A percentile compares a stretch with the other conserved stretches of the same genome.
These are phyloP conservation scores for Drymodes brunneopygia DNA, from an alignment of 2,113 vertebrate species.

Conservation along the genomic window DNA sequence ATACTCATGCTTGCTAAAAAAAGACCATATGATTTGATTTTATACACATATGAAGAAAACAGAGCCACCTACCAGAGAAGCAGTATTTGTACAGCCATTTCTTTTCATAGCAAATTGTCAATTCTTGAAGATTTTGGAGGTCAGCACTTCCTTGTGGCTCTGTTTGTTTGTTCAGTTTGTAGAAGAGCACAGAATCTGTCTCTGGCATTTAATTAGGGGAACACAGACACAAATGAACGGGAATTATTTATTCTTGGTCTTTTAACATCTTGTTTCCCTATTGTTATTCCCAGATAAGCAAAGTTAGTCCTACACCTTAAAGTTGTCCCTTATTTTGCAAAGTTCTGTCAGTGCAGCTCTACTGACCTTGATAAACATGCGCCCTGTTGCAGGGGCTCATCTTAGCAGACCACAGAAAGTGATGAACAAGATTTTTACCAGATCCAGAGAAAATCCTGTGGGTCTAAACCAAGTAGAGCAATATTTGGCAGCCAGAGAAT, in stretches of 20 bases:
- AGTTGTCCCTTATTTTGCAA: neutral
- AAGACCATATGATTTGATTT: neutral
- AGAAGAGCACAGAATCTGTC: neutral
- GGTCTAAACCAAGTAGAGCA: neutral
- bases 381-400: neutral
- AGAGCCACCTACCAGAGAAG: neutral
- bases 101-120: neutral
- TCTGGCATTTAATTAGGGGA: neutral
- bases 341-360: neutral
- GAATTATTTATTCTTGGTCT: neutral
- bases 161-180: neutral
- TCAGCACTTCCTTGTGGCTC: neutral
- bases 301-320: neutral
- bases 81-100: neutral
- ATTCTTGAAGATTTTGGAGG: neutral
- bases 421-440: neutral
- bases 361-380: neutral
- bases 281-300: neutral
- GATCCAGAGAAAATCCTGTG: neutral
- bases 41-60: neutral
- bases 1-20: neutral
- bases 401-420: neutral
- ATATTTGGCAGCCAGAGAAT: neutral
- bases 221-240: neutral
- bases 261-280: neutral